These are phyloP conservation scores for Leptarthrus brevirostris DNA, from an alignment of 2,888 invertebrate species.

Conservation along the genomic window DNA sequence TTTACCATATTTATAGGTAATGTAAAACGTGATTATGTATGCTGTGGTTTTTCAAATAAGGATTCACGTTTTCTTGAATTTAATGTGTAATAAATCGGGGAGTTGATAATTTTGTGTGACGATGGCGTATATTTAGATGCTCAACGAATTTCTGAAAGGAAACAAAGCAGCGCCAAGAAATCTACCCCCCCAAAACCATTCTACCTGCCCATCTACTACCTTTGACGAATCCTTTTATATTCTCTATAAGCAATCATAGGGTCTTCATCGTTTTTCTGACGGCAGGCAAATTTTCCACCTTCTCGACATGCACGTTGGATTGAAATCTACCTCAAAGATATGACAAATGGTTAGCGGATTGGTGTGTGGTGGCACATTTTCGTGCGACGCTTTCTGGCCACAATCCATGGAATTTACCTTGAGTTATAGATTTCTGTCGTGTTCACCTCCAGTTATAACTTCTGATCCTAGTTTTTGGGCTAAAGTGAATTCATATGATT, in stretches of 20 bases:
- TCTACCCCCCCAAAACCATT: too few relatives aligned
- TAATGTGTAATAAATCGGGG: too few relatives aligned
- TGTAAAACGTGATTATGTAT: too few relatives aligned
- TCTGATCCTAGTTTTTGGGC: neutral
- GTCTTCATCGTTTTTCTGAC: neutral
- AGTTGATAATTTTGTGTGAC: too few relatives aligned
- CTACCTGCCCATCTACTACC: too few relatives aligned
- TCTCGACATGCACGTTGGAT: neutral
- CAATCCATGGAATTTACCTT: conserved; percentile 23
- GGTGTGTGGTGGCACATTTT: conserved; percentile 20
- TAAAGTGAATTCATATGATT: conserved; percentile 38
- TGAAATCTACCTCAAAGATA: neutral
- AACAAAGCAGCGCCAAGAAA: too few relatives aligned
- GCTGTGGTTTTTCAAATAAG: too few relatives aligned
- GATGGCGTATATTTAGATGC: too few relatives aligned
- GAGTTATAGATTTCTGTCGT: conserved; percentile 51
- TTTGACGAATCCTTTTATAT: neutral
- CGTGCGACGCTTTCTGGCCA: conserved; percentile 23
- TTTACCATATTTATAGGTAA: too few relatives aligned
- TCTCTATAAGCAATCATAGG: neutral
- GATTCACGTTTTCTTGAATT: too few relatives aligned
- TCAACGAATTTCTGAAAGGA: neutral
- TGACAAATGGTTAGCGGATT: neutral
- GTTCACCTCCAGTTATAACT: conserved; percentile 32
- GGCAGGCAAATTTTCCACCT: neutral